Evolutionary conservation across 2,113 vertebrate species (phyloP).

Genomic region (Perca fluviatilis): DNA sequence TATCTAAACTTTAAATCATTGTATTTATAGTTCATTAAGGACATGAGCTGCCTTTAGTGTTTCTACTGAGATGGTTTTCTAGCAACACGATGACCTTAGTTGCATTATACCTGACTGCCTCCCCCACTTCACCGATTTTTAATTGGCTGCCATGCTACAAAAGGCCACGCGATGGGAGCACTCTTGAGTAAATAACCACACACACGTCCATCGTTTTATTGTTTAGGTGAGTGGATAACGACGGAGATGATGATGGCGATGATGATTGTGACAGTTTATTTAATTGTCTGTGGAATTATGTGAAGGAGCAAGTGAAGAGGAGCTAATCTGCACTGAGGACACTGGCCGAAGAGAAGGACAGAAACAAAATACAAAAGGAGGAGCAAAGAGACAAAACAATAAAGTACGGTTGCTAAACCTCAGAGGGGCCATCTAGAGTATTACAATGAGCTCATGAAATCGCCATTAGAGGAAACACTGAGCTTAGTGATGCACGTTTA

Average conservation of each 20-base stretch:
- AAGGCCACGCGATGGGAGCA: slow-evolving; percentile 31
- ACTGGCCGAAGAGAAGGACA: slow-evolving; percentile 5
- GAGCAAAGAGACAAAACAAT: slow-evolving; percentile 19
- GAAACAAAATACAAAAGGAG: slow-evolving; percentile 13
- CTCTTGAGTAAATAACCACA: slow-evolving; percentile 10
- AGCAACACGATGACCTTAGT: slow-evolving; percentile 9
- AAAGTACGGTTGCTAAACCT: slow-evolving; percentile 18
- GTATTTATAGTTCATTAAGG: not conserved
- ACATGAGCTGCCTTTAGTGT: not conserved
- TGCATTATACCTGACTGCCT: slow-evolving; percentile 15
- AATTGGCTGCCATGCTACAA: slow-evolving; percentile 45
- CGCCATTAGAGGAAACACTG: slow-evolving; percentile 26
- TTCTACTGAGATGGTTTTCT: slow-evolving; percentile 15
- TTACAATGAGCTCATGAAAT: slow-evolving; percentile 49
- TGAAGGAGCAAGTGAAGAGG: slow-evolving; percentile 10
- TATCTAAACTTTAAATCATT: not conserved
- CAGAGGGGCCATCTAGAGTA: slow-evolving; percentile 18
- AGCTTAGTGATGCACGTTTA: slow-evolving; percentile 42
- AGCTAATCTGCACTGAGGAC: slow-evolving; percentile 37
- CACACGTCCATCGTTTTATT: slow-evolving; percentile 19
- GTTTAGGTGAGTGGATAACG: slow-evolving; percentile 35
- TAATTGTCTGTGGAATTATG: slow-evolving; percentile 26
- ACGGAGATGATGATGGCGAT: not conserved
- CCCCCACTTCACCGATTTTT: slow-evolving; percentile 40
- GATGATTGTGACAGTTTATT: slow-evolving; percentile 31